Evolutionary conservation across 2,888 invertebrate genomes (phyloP).

Genomic region (Zhuqinia jingwanae): DNA sequence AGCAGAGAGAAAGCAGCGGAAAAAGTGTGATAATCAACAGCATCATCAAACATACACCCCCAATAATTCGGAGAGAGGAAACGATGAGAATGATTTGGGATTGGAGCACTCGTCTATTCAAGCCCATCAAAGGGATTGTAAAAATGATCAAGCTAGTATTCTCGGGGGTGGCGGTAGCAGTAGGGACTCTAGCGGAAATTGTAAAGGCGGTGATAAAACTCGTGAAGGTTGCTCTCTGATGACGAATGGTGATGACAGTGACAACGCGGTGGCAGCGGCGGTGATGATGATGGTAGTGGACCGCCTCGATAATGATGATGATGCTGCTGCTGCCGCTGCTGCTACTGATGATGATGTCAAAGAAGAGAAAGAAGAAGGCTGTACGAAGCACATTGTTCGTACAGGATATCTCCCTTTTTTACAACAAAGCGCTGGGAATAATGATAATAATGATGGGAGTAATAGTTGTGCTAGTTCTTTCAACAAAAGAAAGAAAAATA

Average conservation of each 20-base stretch:
- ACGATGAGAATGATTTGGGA: slow-evolving; percentile 39
- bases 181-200: slow-evolving; percentile 6
- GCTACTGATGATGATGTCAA: slow-evolving; percentile 38
- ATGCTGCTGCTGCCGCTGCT: too few relatives aligned
- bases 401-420: slow-evolving; percentile 32
- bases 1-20: slow-evolving; percentile 35
- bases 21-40: slow-evolving; percentile 4
- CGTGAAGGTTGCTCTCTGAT: slow-evolving; percentile 11
- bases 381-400: slow-evolving; percentile 53
- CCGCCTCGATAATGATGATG: slow-evolving; percentile 7
- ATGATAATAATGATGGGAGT: too few relatives aligned
- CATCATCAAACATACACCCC: neutral
- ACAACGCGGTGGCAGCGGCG: neutral
- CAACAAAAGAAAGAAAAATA: slow-evolving; percentile 59
- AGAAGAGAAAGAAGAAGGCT: slow-evolving; percentile 36
- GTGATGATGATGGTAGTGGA: neutral
- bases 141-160: slow-evolving; percentile 46
- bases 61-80: neutral
- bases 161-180: slow-evolving; percentile 7
- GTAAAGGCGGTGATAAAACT: slow-evolving; percentile 34
- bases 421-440: neutral
- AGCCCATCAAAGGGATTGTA: neutral
- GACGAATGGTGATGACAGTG: neutral
- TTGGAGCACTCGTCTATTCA: slow-evolving; percentile 35
- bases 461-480: too few relatives aligned